Evolutionary conservation across 2,888 invertebrate genomes (phyloP).

Genomic region (Stictocephala bisonia): DNA sequence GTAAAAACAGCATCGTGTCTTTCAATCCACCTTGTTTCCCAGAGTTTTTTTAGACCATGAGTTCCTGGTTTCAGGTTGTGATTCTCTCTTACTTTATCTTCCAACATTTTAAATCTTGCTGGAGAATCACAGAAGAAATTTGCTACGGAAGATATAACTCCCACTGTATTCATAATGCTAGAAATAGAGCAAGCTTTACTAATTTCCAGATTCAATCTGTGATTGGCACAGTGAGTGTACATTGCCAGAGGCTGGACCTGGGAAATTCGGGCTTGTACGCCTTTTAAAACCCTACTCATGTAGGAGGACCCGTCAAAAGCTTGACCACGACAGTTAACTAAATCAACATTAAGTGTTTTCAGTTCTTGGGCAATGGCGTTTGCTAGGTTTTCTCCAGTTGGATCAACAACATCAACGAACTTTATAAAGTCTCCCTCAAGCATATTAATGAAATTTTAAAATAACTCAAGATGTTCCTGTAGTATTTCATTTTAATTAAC

Average conservation of each 20-base stretch:
- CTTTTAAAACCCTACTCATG: constrained; percentile 30
- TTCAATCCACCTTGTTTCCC: constrained; percentile 48
- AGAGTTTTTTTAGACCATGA: constrained; percentile 37
- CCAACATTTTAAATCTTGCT: neutral
- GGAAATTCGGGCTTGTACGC: constrained; percentile 27
- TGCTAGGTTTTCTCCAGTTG: no score
- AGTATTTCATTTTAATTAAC: no score
- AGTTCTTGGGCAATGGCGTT: no score
- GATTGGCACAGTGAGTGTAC: constrained; percentile 15
- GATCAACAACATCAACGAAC: no score
- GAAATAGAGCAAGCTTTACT: constrained; percentile 31
- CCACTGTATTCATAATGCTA: constrained; percentile 1
- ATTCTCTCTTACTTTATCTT: constrained; percentile 28
- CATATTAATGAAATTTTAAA: no score
- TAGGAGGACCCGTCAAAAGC: constrained; percentile 34
- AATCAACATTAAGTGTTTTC: constrained; percentile 9
- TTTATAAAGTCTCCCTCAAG: no score
- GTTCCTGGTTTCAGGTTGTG: constrained; percentile 38
- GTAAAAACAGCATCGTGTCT: constrained; percentile 46
- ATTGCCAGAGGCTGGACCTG: constrained; percentile 10
- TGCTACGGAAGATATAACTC: constrained; percentile 18
- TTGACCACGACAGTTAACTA: constrained; percentile 29
- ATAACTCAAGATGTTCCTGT: no score
- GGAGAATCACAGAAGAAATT: constrained; percentile 23
- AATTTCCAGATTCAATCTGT: constrained; percentile 13